A percentile compares a stretch with the other conserved stretches of the same genome.
phyloP scores from a whole-genome alignment of 2,797 vertebrate genomes.

The Heterohyrax brucei region DNA sequence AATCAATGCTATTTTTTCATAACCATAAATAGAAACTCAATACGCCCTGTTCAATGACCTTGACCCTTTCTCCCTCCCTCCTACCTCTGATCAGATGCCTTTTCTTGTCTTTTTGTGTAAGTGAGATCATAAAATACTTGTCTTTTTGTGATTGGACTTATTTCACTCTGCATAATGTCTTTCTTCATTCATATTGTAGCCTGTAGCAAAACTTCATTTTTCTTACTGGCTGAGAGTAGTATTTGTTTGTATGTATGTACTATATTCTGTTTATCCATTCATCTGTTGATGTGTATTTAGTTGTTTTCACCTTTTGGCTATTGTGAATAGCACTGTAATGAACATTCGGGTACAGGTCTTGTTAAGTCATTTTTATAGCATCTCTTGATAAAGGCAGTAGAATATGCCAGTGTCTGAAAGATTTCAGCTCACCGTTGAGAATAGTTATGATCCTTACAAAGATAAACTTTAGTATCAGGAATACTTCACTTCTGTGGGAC shows the following conservation, averaged over 20 bases:
- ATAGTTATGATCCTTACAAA: conserved; percentile 63
- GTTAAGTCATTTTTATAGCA: conserved; percentile 54
- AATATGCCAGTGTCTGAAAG: conserved; percentile 70
- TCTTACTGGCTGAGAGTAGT: neutral
- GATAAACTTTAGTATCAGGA: conserved; percentile 54
- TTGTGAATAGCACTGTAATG: neutral
- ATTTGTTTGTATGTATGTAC: neutral
- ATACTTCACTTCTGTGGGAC: conserved; percentile 59
- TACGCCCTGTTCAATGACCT: no score
- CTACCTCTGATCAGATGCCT: neutral
- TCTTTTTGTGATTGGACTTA: neutral
- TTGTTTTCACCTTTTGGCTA: neutral
- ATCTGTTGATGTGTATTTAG: neutral
- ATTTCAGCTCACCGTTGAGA: conserved; percentile 65
- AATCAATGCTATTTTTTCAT: neutral
- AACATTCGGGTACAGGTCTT: neutral
- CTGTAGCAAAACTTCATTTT: neutral
- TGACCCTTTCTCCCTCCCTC: no score
- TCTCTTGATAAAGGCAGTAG: conserved; percentile 74
- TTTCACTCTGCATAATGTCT: neutral
- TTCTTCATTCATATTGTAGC: neutral
- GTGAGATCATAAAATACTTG: neutral
- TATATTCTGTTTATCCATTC: neutral
- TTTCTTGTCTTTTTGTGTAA: neutral
- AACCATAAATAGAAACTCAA: neutral